Evolutionary conservation across 2,888 invertebrate species (phyloP).

Genomic region (Parnassius glacialis): DNA sequence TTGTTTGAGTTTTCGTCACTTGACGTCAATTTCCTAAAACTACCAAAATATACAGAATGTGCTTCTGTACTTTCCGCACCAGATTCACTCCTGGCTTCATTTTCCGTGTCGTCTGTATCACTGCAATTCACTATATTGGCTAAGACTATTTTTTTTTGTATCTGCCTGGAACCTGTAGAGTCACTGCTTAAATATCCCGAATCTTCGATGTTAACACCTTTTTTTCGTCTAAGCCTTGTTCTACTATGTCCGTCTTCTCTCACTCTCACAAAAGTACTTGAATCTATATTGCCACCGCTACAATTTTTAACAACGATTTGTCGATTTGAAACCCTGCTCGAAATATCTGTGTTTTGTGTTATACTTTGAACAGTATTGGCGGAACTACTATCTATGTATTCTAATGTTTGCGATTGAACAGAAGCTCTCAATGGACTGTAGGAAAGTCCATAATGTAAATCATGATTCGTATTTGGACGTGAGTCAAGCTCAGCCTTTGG

Average conservation of each 20-base stretch:
- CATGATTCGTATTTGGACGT: constrained; percentile 45
- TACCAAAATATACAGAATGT: constrained; percentile 92
- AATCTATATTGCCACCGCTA: constrained; percentile 48
- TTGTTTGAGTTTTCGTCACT: constrained; percentile 47
- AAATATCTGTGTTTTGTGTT: constrained; percentile 39
- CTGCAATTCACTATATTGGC: constrained; percentile 82
- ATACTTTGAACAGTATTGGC: constrained; percentile 30
- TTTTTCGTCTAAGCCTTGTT: constrained; percentile 55
- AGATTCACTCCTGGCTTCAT: constrained; percentile 91
- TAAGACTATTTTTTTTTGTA: constrained; percentile 66
- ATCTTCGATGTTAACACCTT: constrained; percentile 82
- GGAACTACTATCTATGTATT: constrained; percentile 65
- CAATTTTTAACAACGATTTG: constrained; percentile 40
- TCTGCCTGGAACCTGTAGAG: constrained; percentile 81
- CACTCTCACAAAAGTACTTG: constrained; percentile 64
- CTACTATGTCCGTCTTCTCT: constrained; percentile 51
- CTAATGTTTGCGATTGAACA: constrained; percentile 74
- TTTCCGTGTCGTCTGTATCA: constrained; percentile 89
- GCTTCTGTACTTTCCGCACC: constrained; percentile 93
- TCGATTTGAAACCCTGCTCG: constrained; percentile 49
- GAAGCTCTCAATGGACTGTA: constrained; percentile 75
- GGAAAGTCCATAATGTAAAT: constrained; percentile 53
- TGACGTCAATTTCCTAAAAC: constrained; percentile 78
- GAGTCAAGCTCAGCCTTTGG: constrained; percentile 45
- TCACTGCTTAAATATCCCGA: constrained; percentile 93